These are phyloP conservation scores for Cotesia vestalis DNA, from an alignment of 1,140 invertebrate species.

Conservation along the genomic window DNA sequence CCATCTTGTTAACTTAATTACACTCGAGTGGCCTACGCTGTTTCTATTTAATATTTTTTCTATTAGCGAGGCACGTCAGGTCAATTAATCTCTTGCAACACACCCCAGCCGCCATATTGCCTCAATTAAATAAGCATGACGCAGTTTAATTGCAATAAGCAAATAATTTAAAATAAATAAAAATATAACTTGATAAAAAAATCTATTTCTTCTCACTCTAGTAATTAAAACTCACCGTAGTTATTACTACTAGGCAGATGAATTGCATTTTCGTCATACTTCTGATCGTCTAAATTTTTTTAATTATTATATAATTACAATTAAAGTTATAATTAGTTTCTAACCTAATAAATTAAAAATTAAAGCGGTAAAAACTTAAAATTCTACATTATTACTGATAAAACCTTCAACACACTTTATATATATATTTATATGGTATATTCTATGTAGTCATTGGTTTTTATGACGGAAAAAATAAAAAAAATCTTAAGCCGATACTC, in stretches of 20 bases:
- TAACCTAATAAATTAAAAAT: too few relatives aligned
- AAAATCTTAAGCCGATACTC: conserved; percentile 6
- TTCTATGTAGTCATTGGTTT: background rate
- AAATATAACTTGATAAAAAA: conserved; percentile 36
- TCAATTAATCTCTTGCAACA: too few relatives aligned
- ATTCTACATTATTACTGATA: background rate
- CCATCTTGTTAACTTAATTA: too few relatives aligned
- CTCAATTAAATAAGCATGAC: conserved; percentile 18
- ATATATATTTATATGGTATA: background rate
- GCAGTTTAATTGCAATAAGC: conserved; percentile 20
- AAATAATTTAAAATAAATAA: background rate
- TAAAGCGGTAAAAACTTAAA: too few relatives aligned
- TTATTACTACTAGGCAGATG: conserved; percentile 44
- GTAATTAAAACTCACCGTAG: conserved; percentile 52
- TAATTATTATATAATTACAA: conserved; percentile 33
- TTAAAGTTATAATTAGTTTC: background rate
- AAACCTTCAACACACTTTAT: background rate
- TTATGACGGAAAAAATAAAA: background rate
- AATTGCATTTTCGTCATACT: conserved; percentile 60
- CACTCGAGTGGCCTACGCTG: too few relatives aligned
- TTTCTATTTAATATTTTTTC: too few relatives aligned
- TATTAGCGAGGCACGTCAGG: too few relatives aligned
- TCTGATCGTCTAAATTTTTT: conserved; percentile 53
- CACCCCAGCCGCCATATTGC: background rate
- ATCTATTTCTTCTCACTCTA: conserved; percentile 34